Conservation (phyloP, 2,113 vertebrate species). For the Ophthalmolycus amberensis region DNA sequence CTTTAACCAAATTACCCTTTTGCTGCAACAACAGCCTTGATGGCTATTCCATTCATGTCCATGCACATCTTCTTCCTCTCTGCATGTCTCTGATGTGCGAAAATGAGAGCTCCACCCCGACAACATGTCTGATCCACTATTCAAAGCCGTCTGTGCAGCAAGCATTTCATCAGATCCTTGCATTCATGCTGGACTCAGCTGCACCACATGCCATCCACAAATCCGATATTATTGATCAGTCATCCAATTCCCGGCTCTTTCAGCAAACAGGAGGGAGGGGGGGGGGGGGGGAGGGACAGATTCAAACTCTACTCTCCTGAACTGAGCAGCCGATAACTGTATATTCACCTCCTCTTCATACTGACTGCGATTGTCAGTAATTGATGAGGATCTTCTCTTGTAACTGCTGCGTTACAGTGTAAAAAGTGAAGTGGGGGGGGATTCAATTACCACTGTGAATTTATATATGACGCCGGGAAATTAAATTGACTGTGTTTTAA, state of each 20-base stretch:
- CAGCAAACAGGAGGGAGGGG: slow-evolving; percentile 67
- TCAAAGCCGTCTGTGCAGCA: slow-evolving; percentile 64
- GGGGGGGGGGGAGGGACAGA: slow-evolving; percentile 47
- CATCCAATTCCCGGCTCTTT: slow-evolving; percentile 81
- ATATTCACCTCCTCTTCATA: slow-evolving; percentile 58
- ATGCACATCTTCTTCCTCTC: slow-evolving; percentile 33
- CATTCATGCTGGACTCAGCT: slow-evolving; percentile 78
- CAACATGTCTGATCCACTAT: slow-evolving; percentile 67
- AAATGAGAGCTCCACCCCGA: slow-evolving; percentile 65
- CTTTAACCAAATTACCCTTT: slow-evolving; percentile 63
- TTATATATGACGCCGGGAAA: slow-evolving; percentile 79
- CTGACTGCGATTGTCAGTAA: slow-evolving; percentile 58
- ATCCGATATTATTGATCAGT: slow-evolving; percentile 81
- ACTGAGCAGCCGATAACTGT: slow-evolving; percentile 62
- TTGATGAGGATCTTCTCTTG: slow-evolving; percentile 70
- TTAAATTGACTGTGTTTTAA: slow-evolving; percentile 84
- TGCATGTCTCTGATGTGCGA: slow-evolving; percentile 39
- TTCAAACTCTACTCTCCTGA: slow-evolving; percentile 60
- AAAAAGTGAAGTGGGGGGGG: slow-evolving; percentile 66
- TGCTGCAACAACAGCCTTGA: slow-evolving; percentile 52
- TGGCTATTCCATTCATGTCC: slow-evolving; percentile 61
- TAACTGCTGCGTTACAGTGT: slow-evolving; percentile 65
- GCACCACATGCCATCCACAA: slow-evolving; percentile 76
- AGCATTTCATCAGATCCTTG: slow-evolving; percentile 72
- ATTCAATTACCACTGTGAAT: slow-evolving; percentile 81